These are phyloP conservation scores for Hypsopygia costalis DNA, from an alignment of 2,888 invertebrate species.

Conservation along the genomic window DNA sequence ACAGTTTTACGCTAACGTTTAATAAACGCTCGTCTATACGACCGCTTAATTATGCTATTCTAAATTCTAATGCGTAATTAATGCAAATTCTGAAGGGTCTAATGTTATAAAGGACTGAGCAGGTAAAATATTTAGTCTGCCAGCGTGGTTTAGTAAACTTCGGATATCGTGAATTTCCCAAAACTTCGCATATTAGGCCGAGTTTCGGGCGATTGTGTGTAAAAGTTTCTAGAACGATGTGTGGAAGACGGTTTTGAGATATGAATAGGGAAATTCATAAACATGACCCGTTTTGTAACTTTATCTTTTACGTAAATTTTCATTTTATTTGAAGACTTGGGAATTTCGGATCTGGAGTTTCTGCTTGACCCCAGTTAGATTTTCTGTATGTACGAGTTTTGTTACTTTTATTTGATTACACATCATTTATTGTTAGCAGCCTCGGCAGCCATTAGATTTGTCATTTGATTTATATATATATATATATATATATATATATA, in stretches of 20 bases:
- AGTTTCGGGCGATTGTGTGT: slow-evolving; percentile 19
- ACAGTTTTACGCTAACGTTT: no score
- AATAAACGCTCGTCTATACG: slow-evolving; percentile 30
- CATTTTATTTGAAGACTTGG: slow-evolving; percentile 1
- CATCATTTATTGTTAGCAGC: no score
- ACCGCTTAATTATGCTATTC: slow-evolving; percentile 54
- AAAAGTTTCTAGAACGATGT: slow-evolving; percentile 17
- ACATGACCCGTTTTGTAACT: slow-evolving; percentile 4
- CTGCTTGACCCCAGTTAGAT: no score
- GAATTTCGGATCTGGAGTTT: not conserved
- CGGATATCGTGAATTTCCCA: slow-evolving; percentile 29
- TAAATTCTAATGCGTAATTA: slow-evolving; percentile 60
- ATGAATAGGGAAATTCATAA: slow-evolving; percentile 9
- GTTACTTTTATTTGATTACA: no score
- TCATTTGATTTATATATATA: no score
- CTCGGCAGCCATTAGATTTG: no score
- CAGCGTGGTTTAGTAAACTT: slow-evolving; percentile 31
- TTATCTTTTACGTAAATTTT: slow-evolving; percentile 2
- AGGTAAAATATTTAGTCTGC: slow-evolving; percentile 55
- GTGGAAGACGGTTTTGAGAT: slow-evolving; percentile 4
- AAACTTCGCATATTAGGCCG: slow-evolving; percentile 19
- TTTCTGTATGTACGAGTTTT: no score
- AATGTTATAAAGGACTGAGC: slow-evolving; percentile 43
- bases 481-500: no score
- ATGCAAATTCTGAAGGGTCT: slow-evolving; percentile 64